phyloP scores from a whole-genome alignment of 2,797 vertebrate species.

The Cynopterus sphinx region DNA sequence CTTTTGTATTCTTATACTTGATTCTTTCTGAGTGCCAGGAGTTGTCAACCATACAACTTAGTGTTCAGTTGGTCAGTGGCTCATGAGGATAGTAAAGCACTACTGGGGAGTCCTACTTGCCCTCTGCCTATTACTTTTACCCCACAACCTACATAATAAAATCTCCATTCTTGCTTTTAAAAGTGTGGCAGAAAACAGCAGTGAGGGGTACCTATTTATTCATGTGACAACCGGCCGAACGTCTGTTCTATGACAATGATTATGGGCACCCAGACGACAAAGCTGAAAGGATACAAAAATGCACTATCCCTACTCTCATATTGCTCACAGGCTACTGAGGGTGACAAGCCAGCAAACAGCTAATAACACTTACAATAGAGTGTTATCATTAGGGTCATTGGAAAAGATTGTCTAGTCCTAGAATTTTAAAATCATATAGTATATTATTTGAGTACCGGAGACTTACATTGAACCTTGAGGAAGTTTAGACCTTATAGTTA shows the following conservation, averaged over 20 bases:
- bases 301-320: not conserved
- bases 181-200: conserved; percentile 15
- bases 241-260: not conserved
- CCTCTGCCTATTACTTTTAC: not conserved
- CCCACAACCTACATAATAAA: not conserved
- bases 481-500: not conserved
- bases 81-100: not conserved
- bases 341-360: not conserved
- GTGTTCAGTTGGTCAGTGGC: not conserved
- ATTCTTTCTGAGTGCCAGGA: not conserved
- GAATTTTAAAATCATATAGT: not conserved
- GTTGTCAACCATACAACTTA: not conserved
- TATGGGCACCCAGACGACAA: not conserved
- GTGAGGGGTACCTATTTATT: not conserved
- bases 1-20: not conserved
- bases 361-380: not conserved
- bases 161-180: not conserved
- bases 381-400: not conserved
- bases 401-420: not conserved
- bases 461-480: not conserved
- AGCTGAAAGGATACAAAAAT: not conserved
- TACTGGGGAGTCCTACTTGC: not conserved
- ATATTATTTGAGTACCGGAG: not conserved
- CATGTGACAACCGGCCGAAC: not conserved
- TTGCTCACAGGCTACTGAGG: not conserved